phyloP scores from a whole-genome alignment of 2,888 invertebrate genomes.

The Sinhomidia bicolor region DNA sequence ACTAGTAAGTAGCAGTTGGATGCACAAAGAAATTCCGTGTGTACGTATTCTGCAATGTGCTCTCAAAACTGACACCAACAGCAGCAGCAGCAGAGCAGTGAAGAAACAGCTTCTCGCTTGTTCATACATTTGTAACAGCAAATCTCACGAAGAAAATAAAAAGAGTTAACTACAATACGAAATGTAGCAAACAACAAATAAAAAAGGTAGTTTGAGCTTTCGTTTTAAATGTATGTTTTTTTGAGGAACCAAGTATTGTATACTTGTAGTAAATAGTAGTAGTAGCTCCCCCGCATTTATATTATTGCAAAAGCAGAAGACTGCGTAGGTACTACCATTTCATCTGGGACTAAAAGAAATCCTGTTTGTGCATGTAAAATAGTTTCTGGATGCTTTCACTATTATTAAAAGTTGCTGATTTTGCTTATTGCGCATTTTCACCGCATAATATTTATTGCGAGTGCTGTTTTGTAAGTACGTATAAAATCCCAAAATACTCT shows the following conservation, averaged over 20 bases:
- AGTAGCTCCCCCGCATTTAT: too few species aligned
- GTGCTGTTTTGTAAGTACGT: neutral
- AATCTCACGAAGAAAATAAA: neutral
- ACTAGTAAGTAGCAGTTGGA: too few species aligned
- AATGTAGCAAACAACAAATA: neutral
- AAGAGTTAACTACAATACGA: neutral
- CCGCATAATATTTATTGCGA: constrained; percentile 9
- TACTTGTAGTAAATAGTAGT: too few species aligned
- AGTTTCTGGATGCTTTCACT: neutral
- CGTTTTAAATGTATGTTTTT: too few species aligned
- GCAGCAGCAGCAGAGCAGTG: neutral
- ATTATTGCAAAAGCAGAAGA: too few species aligned
- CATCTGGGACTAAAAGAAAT: neutral
- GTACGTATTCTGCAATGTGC: neutral
- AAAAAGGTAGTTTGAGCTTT: neutral
- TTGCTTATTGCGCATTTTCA: constrained; percentile 27
- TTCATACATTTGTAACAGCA: neutral
- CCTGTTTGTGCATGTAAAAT: neutral
- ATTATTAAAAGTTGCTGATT: constrained; percentile 17
- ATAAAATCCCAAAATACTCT: neutral
- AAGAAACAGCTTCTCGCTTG: neutral
- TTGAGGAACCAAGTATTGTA: too few species aligned
- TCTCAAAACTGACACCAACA: constrained; percentile 18
- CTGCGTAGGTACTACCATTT: too few species aligned
- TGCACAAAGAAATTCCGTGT: neutral